Conservation (phyloP, 2,888 invertebrate species). For the Idaea dimidiata region DNA sequence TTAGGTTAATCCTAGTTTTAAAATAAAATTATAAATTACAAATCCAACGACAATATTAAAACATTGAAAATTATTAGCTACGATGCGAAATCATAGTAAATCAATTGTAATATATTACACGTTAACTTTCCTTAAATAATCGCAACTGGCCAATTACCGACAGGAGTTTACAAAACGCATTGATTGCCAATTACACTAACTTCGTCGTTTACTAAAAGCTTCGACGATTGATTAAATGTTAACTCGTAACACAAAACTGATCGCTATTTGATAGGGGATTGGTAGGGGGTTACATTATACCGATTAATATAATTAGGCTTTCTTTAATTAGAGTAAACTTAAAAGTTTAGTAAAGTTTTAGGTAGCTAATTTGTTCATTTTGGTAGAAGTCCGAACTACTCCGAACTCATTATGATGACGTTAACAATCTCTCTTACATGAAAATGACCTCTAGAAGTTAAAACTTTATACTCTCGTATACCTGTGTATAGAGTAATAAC, state of each 20-base stretch:
- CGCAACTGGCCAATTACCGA: background rate
- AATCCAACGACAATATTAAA: background rate
- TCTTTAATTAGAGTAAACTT: no score
- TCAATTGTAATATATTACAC: background rate
- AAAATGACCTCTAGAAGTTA: no score
- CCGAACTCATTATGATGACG: no score
- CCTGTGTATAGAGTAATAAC: no score
- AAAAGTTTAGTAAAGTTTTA: no score
- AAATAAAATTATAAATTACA: background rate
- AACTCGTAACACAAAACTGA: slow-evolving; percentile 25
- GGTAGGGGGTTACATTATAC: no score
- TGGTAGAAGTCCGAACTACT: no score
- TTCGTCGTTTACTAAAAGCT: slow-evolving; percentile 23
- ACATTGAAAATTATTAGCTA: background rate
- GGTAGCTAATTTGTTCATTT: no score
- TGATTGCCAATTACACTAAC: slow-evolving; percentile 17
- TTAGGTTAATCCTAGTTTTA: no score
- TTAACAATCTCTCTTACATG: no score
- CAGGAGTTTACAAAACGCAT: slow-evolving; percentile 9
- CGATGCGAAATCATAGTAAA: background rate
- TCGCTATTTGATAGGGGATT: slow-evolving; percentile 17
- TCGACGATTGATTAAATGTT: slow-evolving; percentile 27
- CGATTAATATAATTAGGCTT: no score
- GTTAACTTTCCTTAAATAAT: background rate
- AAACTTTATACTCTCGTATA: no score